These are phyloP conservation scores for Polydrusus pterygomalis DNA, from an alignment of 2,888 invertebrate species.

Conservation along the genomic window DNA sequence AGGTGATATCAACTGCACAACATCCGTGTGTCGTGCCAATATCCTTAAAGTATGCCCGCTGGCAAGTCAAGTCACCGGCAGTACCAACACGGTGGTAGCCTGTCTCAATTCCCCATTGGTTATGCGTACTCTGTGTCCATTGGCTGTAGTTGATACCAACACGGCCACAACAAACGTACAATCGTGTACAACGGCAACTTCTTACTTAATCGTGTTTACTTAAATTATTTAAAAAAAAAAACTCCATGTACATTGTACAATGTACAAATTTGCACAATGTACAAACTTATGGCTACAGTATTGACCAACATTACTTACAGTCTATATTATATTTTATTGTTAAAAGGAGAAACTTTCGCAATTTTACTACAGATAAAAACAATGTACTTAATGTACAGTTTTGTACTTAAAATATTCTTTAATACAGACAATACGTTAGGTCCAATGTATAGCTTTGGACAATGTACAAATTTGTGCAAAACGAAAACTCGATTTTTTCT, in stretches of 20 bases:
- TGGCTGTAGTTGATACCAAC: constrained; percentile 65
- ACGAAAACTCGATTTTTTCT: too few relatives aligned
- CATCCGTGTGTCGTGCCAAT: constrained; percentile 55
- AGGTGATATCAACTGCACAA: constrained; percentile 52
- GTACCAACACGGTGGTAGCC: constrained; percentile 55
- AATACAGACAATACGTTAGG: too few relatives aligned
- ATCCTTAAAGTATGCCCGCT: constrained; percentile 58
- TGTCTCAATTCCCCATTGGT: constrained; percentile 63
- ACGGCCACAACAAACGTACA: constrained; percentile 28
- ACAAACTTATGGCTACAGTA: too few relatives aligned
- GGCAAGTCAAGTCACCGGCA: constrained; percentile 56
- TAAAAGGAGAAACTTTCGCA: too few relatives aligned
- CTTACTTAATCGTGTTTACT: constrained; percentile 53
- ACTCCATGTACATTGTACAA: background rate
- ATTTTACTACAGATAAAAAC: too few relatives aligned
- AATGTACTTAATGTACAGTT: too few relatives aligned
- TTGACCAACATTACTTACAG: too few relatives aligned
- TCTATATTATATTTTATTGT: too few relatives aligned
- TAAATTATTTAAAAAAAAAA: background rate
- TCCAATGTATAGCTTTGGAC: too few relatives aligned
- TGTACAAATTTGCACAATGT: too few relatives aligned
- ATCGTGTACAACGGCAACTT: constrained; percentile 39
- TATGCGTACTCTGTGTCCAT: constrained; percentile 71
- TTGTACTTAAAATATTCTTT: too few relatives aligned
- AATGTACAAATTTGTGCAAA: too few relatives aligned